Conservation (phyloP, 2,888 invertebrate genomes). For the Mythimna impura region DNA sequence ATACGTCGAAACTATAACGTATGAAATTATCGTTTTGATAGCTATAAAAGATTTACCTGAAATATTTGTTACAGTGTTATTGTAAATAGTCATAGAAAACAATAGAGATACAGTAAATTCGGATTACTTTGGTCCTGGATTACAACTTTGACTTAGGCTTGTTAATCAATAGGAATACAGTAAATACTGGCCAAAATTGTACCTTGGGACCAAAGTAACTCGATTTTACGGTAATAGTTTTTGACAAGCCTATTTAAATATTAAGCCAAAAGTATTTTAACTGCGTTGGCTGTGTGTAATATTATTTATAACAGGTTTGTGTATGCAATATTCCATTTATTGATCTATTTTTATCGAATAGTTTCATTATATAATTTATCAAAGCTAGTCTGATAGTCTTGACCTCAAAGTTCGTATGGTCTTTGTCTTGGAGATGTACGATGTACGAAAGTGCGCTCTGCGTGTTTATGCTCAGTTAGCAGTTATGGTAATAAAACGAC, state of each 20-base stretch:
- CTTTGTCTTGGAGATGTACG: not conserved
- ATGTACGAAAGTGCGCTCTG: not conserved
- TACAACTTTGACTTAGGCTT: too few species aligned
- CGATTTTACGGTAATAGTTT: slow-evolving; percentile 8
- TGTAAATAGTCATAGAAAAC: slow-evolving; percentile 39
- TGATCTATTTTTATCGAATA: slow-evolving; percentile 8
- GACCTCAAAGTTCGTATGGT: slow-evolving; percentile 1
- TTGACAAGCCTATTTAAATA: slow-evolving; percentile 44
- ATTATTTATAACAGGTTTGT: slow-evolving; percentile 27
- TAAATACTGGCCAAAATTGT: too few species aligned
- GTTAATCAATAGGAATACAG: too few species aligned
- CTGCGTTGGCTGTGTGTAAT: slow-evolving; percentile 51
- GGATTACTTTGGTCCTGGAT: too few species aligned
- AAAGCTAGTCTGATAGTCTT: slow-evolving; percentile 35
- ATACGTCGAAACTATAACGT: slow-evolving; percentile 33
- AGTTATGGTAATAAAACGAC: not conserved
- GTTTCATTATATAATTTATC: slow-evolving; percentile 9
- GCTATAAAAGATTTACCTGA: slow-evolving; percentile 29
- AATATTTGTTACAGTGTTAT: slow-evolving; percentile 35
- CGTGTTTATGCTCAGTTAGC: not conserved
- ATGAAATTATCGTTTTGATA: slow-evolving; percentile 37
- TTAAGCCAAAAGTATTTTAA: slow-evolving; percentile 47
- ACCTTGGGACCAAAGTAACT: too few species aligned
- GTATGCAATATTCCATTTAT: slow-evolving; percentile 41
- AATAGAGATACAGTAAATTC: slow-evolving; percentile 1